These are phyloP conservation scores for Chalcosyrphus nemorum DNA, from an alignment of 2,888 invertebrate species.

Conservation along the genomic window DNA sequence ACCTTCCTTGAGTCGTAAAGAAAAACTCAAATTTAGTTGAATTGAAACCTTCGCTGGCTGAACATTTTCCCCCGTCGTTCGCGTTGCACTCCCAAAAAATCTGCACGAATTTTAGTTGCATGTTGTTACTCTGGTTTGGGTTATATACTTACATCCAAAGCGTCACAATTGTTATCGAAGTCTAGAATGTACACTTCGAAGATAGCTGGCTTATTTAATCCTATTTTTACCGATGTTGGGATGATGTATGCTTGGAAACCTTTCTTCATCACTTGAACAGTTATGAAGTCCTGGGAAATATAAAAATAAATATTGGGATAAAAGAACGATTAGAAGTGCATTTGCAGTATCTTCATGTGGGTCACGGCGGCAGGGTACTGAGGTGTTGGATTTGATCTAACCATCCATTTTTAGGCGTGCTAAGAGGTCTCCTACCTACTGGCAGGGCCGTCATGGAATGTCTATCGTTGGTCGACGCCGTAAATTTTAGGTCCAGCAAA, in stretches of 20 bases:
- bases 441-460: too few species aligned
- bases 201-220: slow-evolving; percentile 60
- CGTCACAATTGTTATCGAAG: slow-evolving; percentile 66
- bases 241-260: slow-evolving; percentile 72
- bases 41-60: slow-evolving; percentile 9
- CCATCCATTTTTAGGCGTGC: too few species aligned
- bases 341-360: too few species aligned
- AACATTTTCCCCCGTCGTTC: slow-evolving; percentile 49
- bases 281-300: slow-evolving; percentile 53
- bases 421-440: too few species aligned
- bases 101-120: neutral
- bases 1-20: slow-evolving; percentile 53
- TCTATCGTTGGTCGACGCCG: too few species aligned
- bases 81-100: slow-evolving; percentile 56
- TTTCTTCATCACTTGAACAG: slow-evolving; percentile 58
- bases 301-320: too few species aligned
- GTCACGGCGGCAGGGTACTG: too few species aligned
- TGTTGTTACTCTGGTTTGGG: too few species aligned
- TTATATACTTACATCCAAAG: slow-evolving; percentile 51
- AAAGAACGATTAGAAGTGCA: too few species aligned
- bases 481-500: too few species aligned
- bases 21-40: slow-evolving; percentile 57
- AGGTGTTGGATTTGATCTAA: too few species aligned
- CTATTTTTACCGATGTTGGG: slow-evolving; percentile 67
- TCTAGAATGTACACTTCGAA: slow-evolving; percentile 66